Conservation (phyloP, 2,888 invertebrate genomes). For the Drosophila paranaensis region DNA sequence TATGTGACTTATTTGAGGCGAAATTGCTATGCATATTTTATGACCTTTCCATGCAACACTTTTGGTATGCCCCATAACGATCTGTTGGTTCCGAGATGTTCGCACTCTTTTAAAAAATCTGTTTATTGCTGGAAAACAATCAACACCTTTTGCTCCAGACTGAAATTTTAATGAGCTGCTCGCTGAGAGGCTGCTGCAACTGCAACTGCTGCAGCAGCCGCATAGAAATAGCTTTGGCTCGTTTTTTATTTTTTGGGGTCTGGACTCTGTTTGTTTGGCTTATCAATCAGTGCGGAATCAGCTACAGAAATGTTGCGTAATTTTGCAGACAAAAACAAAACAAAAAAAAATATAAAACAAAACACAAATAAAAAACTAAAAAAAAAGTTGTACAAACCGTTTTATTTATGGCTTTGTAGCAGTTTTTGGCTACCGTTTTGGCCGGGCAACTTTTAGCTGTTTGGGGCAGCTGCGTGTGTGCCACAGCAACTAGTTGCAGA, state of each 20-base stretch:
- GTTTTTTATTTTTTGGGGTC: conserved; percentile 28
- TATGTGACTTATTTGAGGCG: conserved; percentile 5
- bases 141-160: conserved; percentile 51
- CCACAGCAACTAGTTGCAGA: conserved; percentile 56
- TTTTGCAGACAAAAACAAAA: conserved; percentile 50
- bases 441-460: conserved; percentile 48
- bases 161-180: conserved; percentile 60
- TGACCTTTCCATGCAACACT: background rate
- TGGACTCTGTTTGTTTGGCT: conserved; percentile 51
- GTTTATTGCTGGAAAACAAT: conserved; percentile 53
- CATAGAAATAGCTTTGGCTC: conserved; percentile 21
- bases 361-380: conserved; percentile 11
- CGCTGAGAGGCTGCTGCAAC: conserved; percentile 29
- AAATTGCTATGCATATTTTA: conserved; percentile 16
- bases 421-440: conserved; percentile 62
- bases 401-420: conserved; percentile 62
- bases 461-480: conserved; percentile 55
- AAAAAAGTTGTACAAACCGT: conserved; percentile 47
- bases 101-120: conserved; percentile 48
- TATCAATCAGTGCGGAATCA: conserved; percentile 71
- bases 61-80: conserved; percentile 19
- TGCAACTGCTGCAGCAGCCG: conserved; percentile 6
- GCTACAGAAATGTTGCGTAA: conserved; percentile 60
- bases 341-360: conserved; percentile 13
- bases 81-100: conserved; percentile 33